A percentile compares a stretch with the other conserved stretches of the same genome.
Evolutionary conservation across 2,113 vertebrate species (phyloP).

Genomic region (Gavia stellata): DNA sequence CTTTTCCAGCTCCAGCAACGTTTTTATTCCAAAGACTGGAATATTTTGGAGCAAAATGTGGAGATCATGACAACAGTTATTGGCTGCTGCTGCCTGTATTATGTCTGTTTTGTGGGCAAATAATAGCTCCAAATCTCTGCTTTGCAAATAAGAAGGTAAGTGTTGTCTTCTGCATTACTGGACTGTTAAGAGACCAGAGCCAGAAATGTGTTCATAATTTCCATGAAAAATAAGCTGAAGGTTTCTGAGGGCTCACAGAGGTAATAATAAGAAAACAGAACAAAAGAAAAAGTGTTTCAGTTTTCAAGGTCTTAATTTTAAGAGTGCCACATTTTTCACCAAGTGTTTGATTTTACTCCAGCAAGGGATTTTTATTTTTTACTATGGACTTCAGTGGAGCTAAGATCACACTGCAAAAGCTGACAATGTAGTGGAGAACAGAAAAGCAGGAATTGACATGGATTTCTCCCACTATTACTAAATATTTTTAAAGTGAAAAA

Average conservation of each 20-base stretch:
- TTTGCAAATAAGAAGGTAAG: background rate
- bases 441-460: background rate
- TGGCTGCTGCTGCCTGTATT: background rate
- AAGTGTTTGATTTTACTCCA: background rate
- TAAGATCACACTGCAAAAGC: background rate
- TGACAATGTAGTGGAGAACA: background rate
- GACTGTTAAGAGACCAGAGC: background rate
- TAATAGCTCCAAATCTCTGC: background rate
- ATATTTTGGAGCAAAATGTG: background rate
- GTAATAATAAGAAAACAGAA: background rate
- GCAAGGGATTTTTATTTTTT: background rate
- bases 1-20: background rate
- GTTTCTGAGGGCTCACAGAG: background rate
- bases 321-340: background rate
- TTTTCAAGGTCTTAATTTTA: background rate
- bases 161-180: background rate
- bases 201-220: background rate
- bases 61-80: background rate
- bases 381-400: background rate
- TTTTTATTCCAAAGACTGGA: background rate
- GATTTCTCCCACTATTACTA: background rate
- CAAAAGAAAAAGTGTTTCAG: background rate
- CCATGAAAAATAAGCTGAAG: background rate
- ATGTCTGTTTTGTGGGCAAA: background rate
- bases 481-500: background rate